Evolutionary conservation across 2,113 vertebrate species (phyloP).

Genomic region (Choloepus hoffmanni): DNA sequence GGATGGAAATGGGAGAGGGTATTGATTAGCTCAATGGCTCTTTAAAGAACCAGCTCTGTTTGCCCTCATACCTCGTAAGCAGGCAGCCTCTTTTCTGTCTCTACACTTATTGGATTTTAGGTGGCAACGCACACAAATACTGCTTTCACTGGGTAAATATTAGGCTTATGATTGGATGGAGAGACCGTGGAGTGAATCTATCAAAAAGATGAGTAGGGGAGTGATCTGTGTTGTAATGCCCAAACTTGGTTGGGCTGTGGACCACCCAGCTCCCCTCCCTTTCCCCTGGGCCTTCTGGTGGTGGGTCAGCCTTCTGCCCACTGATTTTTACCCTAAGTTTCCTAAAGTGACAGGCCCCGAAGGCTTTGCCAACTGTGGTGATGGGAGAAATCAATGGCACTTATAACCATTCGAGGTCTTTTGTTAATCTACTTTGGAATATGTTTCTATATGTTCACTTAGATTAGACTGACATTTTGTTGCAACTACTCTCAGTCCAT

Average conservation of each 20-base stretch:
- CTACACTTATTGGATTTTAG: constrained; percentile 43
- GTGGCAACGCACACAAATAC: constrained; percentile 46
- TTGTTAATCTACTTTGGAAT: fast-evolving
- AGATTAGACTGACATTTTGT: background rate
- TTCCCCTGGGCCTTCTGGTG: background rate
- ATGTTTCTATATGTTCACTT: fast-evolving
- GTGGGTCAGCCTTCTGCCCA: background rate
- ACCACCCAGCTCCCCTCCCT: no score
- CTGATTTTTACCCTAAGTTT: background rate
- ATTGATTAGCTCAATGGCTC: constrained; percentile 60
- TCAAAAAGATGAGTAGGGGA: background rate
- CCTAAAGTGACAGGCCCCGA: fast-evolving
- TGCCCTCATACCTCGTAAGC: constrained; percentile 57
- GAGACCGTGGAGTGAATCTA: background rate
- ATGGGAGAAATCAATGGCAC: background rate
- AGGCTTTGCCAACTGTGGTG: fast-evolving
- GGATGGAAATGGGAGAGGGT: background rate
- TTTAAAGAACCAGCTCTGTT: constrained; percentile 68
- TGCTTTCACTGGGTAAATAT: constrained; percentile 71
- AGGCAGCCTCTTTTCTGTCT: constrained; percentile 52
- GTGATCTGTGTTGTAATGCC: fast-evolving
- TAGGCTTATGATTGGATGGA: background rate
- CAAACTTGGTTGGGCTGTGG: background rate
- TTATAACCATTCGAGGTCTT: fast-evolving
- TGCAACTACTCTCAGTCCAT: fast-evolving